Conservation (phyloP, 2,113 vertebrate species). For the Seriola rivoliana region DNA sequence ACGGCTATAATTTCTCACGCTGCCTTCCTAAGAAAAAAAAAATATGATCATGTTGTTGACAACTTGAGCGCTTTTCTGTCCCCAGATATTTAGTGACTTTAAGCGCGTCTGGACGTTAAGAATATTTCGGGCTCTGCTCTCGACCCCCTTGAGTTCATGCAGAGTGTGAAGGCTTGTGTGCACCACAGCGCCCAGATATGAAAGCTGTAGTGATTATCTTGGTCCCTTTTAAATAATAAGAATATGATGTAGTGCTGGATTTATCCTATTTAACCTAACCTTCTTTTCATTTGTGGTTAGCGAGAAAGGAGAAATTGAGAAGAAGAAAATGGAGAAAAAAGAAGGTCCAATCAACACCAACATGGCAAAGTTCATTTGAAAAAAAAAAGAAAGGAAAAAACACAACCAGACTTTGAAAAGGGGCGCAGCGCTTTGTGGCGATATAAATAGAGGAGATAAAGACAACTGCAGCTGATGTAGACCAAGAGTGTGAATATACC, state of each 20-base stretch:
- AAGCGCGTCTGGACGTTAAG: background rate
- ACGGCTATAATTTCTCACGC: slow-evolving; percentile 11
- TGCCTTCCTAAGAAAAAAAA: background rate
- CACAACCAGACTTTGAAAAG: slow-evolving; percentile 83
- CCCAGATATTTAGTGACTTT: slow-evolving; percentile 5
- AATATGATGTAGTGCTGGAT: background rate
- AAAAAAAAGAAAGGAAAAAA: slow-evolving; percentile 1
- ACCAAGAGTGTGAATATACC: slow-evolving; percentile 72
- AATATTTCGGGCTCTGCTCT: background rate
- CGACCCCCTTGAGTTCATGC: background rate
- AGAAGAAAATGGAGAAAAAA: slow-evolving; percentile 62
- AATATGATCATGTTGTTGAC: background rate
- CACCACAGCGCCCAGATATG: background rate
- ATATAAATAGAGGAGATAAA: slow-evolving; percentile 86
- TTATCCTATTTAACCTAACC: slow-evolving; percentile 8
- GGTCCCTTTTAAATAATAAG: background rate
- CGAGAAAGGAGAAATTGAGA: slow-evolving; percentile 31
- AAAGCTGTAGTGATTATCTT: background rate
- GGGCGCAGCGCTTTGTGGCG: slow-evolving; percentile 83
- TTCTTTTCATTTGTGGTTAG: slow-evolving; percentile 17
- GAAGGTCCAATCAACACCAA: slow-evolving; percentile 83
- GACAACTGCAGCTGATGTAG: slow-evolving; percentile 84
- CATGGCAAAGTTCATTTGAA: slow-evolving; percentile 84
- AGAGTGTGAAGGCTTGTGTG: background rate
- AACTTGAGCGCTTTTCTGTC: slow-evolving; percentile 11